A percentile compares a stretch with the other conserved stretches of the same genome.
Conservation (phyloP, 2,888 invertebrate species). For the Argyresthia albistria region DNA sequence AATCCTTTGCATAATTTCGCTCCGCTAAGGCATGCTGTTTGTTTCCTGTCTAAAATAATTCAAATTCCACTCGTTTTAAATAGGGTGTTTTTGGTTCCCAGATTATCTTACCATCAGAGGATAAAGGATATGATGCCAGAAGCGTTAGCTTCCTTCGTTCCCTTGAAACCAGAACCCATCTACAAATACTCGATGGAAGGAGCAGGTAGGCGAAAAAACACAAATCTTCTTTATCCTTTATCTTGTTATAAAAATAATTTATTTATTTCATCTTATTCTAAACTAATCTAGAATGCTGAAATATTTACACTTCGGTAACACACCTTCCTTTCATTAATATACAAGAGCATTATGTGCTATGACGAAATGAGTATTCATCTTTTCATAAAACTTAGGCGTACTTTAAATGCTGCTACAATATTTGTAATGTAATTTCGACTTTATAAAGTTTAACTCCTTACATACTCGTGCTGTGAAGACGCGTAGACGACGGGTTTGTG, state of each 20-base stretch:
- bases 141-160: constrained; percentile 86
- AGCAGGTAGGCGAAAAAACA: constrained; percentile 77
- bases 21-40: no score
- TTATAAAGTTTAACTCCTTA: not conserved
- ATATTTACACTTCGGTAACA: constrained; percentile 56
- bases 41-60: no score
- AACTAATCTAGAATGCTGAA: constrained; percentile 39
- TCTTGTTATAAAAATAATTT: constrained; percentile 26
- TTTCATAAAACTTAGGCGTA: not conserved
- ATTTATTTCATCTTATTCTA: constrained; percentile 42
- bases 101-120: constrained; percentile 94
- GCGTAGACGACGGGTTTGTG: not conserved
- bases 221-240: constrained; percentile 22
- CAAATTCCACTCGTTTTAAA: no score
- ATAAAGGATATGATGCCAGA: constrained; percentile 94
- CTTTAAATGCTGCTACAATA: constrained; percentile 38
- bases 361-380: not conserved
- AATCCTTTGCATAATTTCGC: no score
- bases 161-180: constrained; percentile 86
- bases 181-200: constrained; percentile 94
- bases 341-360: constrained; percentile 8
- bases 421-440: constrained; percentile 21
- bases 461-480: not conserved
- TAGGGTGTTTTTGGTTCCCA: constrained; percentile 29
- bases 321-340: constrained; percentile 14